Evolutionary conservation across 2,797 vertebrate genomes (phyloP).

Genomic region (Acropternis orthonyx): DNA sequence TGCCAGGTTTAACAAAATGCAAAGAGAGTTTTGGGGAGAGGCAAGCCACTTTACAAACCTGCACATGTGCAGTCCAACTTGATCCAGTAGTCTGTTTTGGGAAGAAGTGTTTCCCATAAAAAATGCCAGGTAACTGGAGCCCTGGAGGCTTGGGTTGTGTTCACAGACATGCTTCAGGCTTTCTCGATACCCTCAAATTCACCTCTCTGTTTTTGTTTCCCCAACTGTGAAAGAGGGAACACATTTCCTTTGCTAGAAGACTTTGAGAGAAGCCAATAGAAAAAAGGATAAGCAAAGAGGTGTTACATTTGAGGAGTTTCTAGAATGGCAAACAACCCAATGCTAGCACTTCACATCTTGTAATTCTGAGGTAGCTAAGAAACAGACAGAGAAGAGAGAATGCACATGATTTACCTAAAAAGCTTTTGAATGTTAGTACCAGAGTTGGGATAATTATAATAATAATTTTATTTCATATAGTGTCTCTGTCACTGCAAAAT

Average conservation of each 20-base stretch:
- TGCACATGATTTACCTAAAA: neutral
- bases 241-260: neutral
- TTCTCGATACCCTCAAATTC: neutral
- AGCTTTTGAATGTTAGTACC: neutral
- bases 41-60: neutral
- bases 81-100: neutral
- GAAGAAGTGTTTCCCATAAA: neutral
- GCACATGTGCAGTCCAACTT: neutral
- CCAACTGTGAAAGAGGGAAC: neutral
- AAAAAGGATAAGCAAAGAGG: neutral
- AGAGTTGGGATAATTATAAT: neutral
- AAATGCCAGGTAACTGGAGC: neutral
- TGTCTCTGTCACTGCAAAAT: neutral
- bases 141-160: neutral
- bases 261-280: neutral
- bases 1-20: neutral
- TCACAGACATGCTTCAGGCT: neutral
- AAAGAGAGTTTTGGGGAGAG: neutral
- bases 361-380: neutral
- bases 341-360: neutral
- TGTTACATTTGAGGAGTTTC: neutral
- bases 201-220: neutral
- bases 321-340: neutral
- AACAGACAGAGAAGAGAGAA: neutral
- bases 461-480: slow-evolving; percentile 1